Base-by-base conservation (phyloP, 1,140 invertebrate species). In the Melanaphis sacchari region DNA sequence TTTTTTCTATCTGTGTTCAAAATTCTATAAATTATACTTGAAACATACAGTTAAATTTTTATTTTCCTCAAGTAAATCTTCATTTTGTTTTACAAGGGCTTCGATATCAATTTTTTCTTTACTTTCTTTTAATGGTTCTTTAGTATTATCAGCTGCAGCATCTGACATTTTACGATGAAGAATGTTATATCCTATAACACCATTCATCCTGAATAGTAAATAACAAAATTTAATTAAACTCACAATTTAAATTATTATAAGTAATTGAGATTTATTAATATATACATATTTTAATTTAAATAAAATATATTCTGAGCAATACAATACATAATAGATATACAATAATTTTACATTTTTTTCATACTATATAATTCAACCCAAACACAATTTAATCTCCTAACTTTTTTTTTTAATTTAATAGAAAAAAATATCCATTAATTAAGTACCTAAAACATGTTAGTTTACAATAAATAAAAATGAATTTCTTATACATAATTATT, bases 41-140 rank as follows among this genome's bases (percentile, higher is more conserved):
- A 52, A 66, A 90, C 26, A 22, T 91, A 94, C 94, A 15, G 66
- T 93, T 87, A 94, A 90, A 82, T 76, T 82, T 59, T 87, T 85
- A n/a, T 94, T 94, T 87, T 94, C 89, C 11, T 94, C 92, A 49
- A n/a, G 40, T 90, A 94, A 91, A 8, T 52, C 41, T 93, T 94
- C 91, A 66, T 93, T 89, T 91, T 91, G 89, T 76, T 94, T 94
- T 40, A 90, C 24, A 52, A 94, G 46, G 8, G 90, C 92, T 93
- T 94, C 94, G 24, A 94, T 46, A 87, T 93, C 88, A 82, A 82
- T 46, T 49, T 93, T 90, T 46, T 87, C 87, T 84, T 93, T 92
- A 93, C 43, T 49, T 46, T 82, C 90, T 40, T 90, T 90, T 41
- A 40, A n/a, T 24, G 59, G 41, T 31, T 84, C 46, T 84, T 81